Evolutionary conservation across 1,140 invertebrate genomes (phyloP), one percentile per base, ranked within the genome.

Genomic region (Drosophila ironensis): DNA sequence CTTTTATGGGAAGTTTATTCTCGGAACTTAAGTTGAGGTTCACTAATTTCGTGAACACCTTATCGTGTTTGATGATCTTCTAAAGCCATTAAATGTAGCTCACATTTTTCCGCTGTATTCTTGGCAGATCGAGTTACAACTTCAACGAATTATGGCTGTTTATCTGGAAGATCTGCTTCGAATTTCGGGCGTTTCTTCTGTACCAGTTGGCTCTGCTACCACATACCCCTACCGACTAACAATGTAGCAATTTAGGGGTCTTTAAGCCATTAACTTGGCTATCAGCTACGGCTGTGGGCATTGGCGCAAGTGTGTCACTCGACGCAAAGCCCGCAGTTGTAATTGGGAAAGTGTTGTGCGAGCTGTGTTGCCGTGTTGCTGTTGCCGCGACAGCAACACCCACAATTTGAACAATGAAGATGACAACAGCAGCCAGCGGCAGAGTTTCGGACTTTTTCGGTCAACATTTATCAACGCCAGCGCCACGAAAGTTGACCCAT

Each of bases 401-500:
- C 56, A 70, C 40, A 12, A 12, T 12, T 53, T 56, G 44, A 56
- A 66, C 44, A 72, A 66, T 45, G 50, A 57, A 51, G 54, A 63
- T 78, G 74, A 78, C 74, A 78, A 56, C 50, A 77, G 19, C 17
- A 59, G 37, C 17, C 12, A 1, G 6, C 16, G 8, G 35, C 28
- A 44, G 28, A 33, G 11, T 25, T 40, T 46, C 24, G 22, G 27
- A 12, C 11, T 48, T 37, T 67, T 61, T 51, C n/a, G 59, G 38
- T 27, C 52, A 27, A 70, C 80, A 82, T 82, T 84, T 77, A 82
- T 84, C 77, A 84, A 69, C 40, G 69, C 69, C 78, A 81, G 53
- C 41, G 22, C 37, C 42, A 57, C 77, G 78, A 82, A 84, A 82
- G 78, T 86, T 86, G 78, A 82, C 73, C 80, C 73, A 82, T 82